A percentile compares a stretch with the other conserved stretches of the same genome.
Evolutionary conservation across 2,113 vertebrate genomes (phyloP).

Genomic region (Phycodurus eques): DNA sequence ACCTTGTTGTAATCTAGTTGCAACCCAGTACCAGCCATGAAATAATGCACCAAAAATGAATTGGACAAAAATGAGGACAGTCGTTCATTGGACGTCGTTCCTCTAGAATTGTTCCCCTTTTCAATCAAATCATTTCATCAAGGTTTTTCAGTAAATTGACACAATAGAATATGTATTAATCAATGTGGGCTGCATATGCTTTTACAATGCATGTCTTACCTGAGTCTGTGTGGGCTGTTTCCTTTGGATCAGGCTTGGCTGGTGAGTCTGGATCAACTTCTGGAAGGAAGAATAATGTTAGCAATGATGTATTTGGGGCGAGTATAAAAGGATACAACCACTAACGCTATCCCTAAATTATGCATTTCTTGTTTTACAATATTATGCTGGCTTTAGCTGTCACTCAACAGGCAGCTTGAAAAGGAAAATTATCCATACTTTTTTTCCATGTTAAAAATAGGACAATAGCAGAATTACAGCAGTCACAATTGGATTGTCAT

Average conservation of each 20-base stretch:
- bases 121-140: neutral
- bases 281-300: conserved; percentile 25
- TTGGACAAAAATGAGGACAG: too few relatives aligned
- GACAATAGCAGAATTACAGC: conserved; percentile 28
- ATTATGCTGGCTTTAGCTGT: conserved; percentile 20
- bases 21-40: too few relatives aligned
- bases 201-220: conserved; percentile 59
- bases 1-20: too few relatives aligned
- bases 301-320: neutral
- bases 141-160: neutral
- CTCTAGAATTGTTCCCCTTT: neutral
- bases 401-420: conserved; percentile 32
- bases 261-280: conserved; percentile 56
- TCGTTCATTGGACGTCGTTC: neutral
- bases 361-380: conserved; percentile 23
- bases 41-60: too few relatives aligned
- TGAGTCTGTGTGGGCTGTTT: conserved; percentile 54
- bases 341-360: conserved; percentile 21
- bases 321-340: conserved; percentile 20
- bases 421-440: conserved; percentile 31
- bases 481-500: conserved; percentile 41
- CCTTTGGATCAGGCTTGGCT: conserved; percentile 50
- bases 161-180: neutral
- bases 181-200: neutral
- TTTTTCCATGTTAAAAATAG: conserved; percentile 38